Base-by-base conservation (phyloP, 1,140 invertebrate species). In the Pogonomyrmex californicus region DNA sequence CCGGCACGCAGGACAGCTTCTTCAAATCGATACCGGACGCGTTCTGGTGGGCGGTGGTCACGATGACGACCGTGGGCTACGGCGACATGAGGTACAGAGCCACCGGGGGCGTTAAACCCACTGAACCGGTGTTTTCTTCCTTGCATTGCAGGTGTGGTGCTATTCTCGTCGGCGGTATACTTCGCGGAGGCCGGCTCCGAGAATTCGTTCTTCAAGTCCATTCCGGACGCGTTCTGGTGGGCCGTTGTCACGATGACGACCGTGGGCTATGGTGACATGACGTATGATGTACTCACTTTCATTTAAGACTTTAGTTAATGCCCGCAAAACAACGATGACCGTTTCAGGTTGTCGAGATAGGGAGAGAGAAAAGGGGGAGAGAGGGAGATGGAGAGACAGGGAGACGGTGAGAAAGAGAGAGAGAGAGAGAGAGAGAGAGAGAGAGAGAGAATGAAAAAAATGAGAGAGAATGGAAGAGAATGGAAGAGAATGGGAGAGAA, bases 191-290 rank as follows among this genome's bases (percentile, higher is more conserved):
- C 99, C 95, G 98, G 99, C 96, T 97, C 98, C 94, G 98, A 98
- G 95, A 97, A 98, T 96, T 98, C 99, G 91, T 98, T 99, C 97
- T 99, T 99, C 97, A 99, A 98, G 95, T 99, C 98, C 95, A 99
- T 99, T 96, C 99, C 99, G 93, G 98, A 98, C 95, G 98, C 98
- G 89, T 99, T 99, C 96, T 99, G 99, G 98, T 99, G 98, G 98
- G 98, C 97, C 88, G 95, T 95, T 93, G 95, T 95, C 92, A 95
- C 95, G 92, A 96, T 96, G 96, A 98, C 99, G 96, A 99, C 99
- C 96, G 99, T 99, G 96, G 99, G 99, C 96, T 99, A 99, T 97
- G 99, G 99, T 97, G 99, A 99, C 97, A 99, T 99, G 99, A 99
- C 98, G 98, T 98, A 98, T 97, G 98, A 97, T 97, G 96, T 97